Evolutionary conservation across 2,113 vertebrate species (phyloP), one percentile per base, ranked within the genome.

Genomic region (Menura novaehollandiae): DNA sequence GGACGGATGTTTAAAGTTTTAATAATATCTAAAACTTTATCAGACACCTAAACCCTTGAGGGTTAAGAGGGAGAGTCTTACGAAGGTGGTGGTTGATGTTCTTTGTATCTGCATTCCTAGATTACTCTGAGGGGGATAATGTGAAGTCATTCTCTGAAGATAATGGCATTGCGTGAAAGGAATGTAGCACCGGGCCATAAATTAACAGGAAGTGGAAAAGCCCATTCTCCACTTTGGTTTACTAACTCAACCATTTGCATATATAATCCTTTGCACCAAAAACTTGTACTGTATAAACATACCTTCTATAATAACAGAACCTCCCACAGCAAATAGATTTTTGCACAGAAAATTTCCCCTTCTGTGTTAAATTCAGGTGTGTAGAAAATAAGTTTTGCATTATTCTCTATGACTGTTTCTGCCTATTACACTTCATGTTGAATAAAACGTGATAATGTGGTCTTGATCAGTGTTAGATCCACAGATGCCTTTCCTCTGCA

Each of bases 71-170:
- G 72, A 81, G 64, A 91, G 64, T 55, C 64, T 80, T 58, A 27
- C 3, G 52, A 91, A 63, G 44, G 43, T 76, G 68, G 21, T 79
- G 27, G 83, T 59, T 93, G 75, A 41, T 77, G 58, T 87, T 87
- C 80, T 92, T 71, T 90, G 19, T 91, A 21, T 86, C 37, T 92
- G 68, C 93, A 81, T 97, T 96, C 85, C 90, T 91, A 80, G 92
- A 95, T 95, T 91, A 76, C 83, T 93, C 60, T 53, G 37, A 86
- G 68, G 37, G 89, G 60, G 64, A 66, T 89, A 84, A 84, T 17
- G 37, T 85, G 73, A 88, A 89, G 24, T 91, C 53, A 46, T 78
- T 94, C 18, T 35, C 73, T 89, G 86, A 46, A 81, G 74, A 93
- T 90, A 87, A 60, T 76, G 80, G 92, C 62, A 73, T 75, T 95